Evolutionary conservation across 2,888 invertebrate genomes (phyloP), one percentile per base, ranked within the genome.

Genomic region (Limnephilus auricula): DNA sequence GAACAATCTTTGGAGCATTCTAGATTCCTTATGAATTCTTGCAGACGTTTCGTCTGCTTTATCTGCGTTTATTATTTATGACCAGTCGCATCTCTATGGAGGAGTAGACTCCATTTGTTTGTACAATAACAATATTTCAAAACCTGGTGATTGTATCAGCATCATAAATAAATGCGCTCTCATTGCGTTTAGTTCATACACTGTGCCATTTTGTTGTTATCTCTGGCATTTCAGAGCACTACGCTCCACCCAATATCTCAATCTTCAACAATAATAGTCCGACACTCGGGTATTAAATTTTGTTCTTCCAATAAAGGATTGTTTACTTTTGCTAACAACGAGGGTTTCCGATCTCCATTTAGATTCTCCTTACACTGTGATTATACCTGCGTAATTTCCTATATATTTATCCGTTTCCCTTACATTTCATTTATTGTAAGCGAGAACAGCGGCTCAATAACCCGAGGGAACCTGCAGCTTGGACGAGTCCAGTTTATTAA

Each of bases 301-400:
- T 78, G 87, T 88, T 79, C 78, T 34, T 9, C 31, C 87, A 78
- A 34, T 79, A 88, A 88, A 79, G 34, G 79, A 88, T 78, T 88
- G 87, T 88, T 88, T 88, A 34, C 87, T 79, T 88, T 88, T 88
- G 79, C 87, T 78, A 79, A 88, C 87, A 78, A 34, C 87, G 87
- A 79, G 37, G 34, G 87, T 88, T 78, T 79, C 87, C n/a, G 87
- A 88, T 88, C 87, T 78, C 87, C 87, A 78, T 88, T 88, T 88
- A 88, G 87, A 88, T 88, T 37, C 87, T 34, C 87, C 79, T 34
- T 78, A 34, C 87, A 65, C 87, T 88, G 87, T 88, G 87, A 88
- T 88, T 88, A 88, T 78, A 88, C 65, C 78, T 88, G 87, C 87
- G 87, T 88, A 88, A 88, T 88, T 88, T 78, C 87, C 87, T 78